Conservation (phyloP, 2,797 vertebrate species). For the Vultur gryphus region DNA sequence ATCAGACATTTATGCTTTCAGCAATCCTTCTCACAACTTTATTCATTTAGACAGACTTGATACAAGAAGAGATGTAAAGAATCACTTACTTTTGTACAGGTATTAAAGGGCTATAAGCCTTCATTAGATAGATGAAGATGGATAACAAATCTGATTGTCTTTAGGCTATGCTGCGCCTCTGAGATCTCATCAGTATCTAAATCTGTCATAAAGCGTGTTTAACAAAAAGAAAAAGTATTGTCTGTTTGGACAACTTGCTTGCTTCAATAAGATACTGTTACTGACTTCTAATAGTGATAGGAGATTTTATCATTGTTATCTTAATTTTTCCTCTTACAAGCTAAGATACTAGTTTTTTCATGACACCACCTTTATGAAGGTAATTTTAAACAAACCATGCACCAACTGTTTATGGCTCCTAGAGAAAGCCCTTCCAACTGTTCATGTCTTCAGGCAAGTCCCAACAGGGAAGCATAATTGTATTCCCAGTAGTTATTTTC, state of each 20-base stretch:
- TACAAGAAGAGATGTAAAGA: conserved; percentile 29
- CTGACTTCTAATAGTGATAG: not conserved
- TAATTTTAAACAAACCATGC: conserved; percentile 18
- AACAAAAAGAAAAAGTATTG: conserved; percentile 24
- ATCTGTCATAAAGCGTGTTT: conserved; percentile 48
- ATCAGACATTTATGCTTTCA: conserved; percentile 33
- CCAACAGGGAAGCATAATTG: not conserved
- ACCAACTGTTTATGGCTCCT: not conserved
- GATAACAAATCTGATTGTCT: conserved; percentile 33
- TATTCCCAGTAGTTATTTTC: conserved; percentile 3
- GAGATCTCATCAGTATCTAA: conserved; percentile 44
- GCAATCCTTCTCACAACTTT: conserved; percentile 7
- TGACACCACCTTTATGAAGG: not conserved
- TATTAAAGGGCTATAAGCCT: conserved; percentile 45
- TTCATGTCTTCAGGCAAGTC: conserved; percentile 4
- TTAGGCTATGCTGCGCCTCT: conserved; percentile 22
- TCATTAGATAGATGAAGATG: conserved; percentile 9
- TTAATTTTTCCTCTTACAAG: conserved; percentile 2
- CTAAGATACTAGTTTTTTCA: not conserved
- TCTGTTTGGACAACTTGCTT: conserved; percentile 30
- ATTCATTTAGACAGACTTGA: conserved; percentile 32
- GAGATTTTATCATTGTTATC: conserved; percentile 27
- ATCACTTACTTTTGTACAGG: conserved; percentile 21
- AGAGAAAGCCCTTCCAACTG: not conserved
- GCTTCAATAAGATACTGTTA: conserved; percentile 36